These are phyloP conservation scores for Phasia obesa DNA, from an alignment of 2,888 invertebrate genomes.

Conservation along the genomic window DNA sequence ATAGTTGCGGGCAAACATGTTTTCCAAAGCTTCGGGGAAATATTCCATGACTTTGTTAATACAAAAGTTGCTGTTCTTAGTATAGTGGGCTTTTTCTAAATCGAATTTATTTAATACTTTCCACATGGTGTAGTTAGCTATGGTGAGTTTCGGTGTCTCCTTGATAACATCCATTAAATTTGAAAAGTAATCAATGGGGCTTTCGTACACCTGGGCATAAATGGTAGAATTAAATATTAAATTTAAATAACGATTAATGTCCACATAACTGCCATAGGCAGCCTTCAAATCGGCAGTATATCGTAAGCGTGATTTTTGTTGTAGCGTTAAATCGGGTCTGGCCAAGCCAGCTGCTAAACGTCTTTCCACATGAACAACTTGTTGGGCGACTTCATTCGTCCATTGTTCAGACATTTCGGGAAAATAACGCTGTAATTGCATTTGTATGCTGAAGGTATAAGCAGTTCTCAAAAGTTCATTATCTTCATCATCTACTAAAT, in stretches of 20 bases:
- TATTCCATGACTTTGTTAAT: slow-evolving; percentile 75
- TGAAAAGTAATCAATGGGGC: slow-evolving; percentile 77
- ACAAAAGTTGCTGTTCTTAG: slow-evolving; percentile 75
- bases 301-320: slow-evolving; percentile 77
- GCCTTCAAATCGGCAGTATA: slow-evolving; percentile 75
- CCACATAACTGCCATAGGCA: slow-evolving; percentile 78
- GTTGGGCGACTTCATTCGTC: slow-evolving; percentile 76
- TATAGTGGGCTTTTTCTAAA: slow-evolving; percentile 72
- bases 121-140: slow-evolving; percentile 81
- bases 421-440: slow-evolving; percentile 76
- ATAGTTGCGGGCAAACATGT: slow-evolving; percentile 78
- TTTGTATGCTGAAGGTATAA: slow-evolving; percentile 73
- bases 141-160: slow-evolving; percentile 76
- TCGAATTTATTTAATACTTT: slow-evolving; percentile 77
- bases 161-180: slow-evolving; percentile 77
- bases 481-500: slow-evolving; percentile 72
- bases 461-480: slow-evolving; percentile 71
- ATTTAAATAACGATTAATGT: slow-evolving; percentile 78
- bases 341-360: slow-evolving; percentile 78
- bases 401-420: slow-evolving; percentile 75
- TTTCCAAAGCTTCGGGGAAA: slow-evolving; percentile 79
- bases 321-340: slow-evolving; percentile 74
- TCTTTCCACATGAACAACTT: slow-evolving; percentile 77
- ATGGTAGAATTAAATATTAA: slow-evolving; percentile 78
- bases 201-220: slow-evolving; percentile 77